Conservation (phyloP, 1,140 invertebrate species). For the Lepidurus packardi region DNA sequence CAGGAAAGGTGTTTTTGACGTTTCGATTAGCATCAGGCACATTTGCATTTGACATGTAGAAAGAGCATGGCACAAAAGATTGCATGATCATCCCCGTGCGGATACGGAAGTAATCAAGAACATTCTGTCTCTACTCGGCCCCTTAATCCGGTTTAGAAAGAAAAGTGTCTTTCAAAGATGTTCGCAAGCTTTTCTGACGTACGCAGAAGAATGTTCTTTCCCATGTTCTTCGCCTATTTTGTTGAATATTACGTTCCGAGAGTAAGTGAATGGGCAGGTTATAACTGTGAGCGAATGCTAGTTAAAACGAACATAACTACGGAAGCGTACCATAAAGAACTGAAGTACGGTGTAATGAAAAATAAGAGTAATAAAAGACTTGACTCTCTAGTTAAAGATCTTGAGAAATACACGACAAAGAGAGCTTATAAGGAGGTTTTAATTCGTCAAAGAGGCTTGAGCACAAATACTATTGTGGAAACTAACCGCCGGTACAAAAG, state of each 20-base stretch:
- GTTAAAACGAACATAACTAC: neutral
- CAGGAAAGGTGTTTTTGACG: neutral
- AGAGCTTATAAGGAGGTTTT: neutral
- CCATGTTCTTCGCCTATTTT: neutral
- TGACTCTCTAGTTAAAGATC: neutral
- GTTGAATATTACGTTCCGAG: neutral
- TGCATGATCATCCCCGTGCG: neutral
- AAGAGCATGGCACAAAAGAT: constrained; percentile 23
- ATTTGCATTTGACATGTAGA: constrained; percentile 26
- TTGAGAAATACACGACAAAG: neutral
- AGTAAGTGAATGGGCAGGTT: constrained; percentile 9
- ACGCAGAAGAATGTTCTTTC: neutral
- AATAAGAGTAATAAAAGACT: neutral
- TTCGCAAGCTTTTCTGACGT: neutral
- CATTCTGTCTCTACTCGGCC: neutral
- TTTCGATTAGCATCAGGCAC: neutral
- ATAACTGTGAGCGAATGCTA: neutral
- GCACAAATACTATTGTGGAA: neutral
- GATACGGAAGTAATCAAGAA: neutral
- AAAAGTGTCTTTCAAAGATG: neutral
- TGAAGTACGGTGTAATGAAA: neutral
- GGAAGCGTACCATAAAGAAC: neutral
- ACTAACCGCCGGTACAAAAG: neutral
- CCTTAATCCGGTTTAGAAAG: neutral
- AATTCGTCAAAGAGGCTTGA: neutral